Percentiles rank a stretch among this genome's conserved stretches.
Conservation (phyloP, 2,888 invertebrate genomes). For the Lamellibrachia columna region DNA sequence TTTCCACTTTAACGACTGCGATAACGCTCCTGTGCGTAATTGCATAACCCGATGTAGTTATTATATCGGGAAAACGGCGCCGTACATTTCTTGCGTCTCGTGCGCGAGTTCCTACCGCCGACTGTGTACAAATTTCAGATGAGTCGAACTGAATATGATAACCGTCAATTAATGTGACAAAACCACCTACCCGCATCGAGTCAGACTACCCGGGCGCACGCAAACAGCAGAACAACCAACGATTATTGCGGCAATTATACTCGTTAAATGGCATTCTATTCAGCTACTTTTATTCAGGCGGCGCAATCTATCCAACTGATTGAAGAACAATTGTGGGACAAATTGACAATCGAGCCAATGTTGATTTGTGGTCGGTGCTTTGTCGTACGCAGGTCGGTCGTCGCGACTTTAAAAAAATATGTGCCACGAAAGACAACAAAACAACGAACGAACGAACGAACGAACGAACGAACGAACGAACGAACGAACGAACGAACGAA, state of each 20-base stretch:
- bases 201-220: not conserved
- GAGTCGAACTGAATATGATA: not conserved
- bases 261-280: not conserved
- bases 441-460: too few species aligned
- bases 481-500: too few species aligned
- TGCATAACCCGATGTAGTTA: not conserved
- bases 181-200: not conserved
- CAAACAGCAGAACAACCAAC: not conserved
- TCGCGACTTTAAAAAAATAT: not conserved
- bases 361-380: not conserved
- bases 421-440: not conserved
- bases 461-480: too few species aligned
- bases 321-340: not conserved
- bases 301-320: not conserved
- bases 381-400: not conserved
- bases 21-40: not conserved
- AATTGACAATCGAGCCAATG: not conserved
- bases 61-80: not conserved
- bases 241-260: not conserved
- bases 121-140: not conserved
- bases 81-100: not conserved
- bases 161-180: not conserved
- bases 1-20: constrained; percentile 11
- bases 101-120: not conserved
- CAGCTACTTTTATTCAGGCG: not conserved